phyloP scores from a whole-genome alignment of 2,797 vertebrate genomes.

The Okamejei kenojei region DNA sequence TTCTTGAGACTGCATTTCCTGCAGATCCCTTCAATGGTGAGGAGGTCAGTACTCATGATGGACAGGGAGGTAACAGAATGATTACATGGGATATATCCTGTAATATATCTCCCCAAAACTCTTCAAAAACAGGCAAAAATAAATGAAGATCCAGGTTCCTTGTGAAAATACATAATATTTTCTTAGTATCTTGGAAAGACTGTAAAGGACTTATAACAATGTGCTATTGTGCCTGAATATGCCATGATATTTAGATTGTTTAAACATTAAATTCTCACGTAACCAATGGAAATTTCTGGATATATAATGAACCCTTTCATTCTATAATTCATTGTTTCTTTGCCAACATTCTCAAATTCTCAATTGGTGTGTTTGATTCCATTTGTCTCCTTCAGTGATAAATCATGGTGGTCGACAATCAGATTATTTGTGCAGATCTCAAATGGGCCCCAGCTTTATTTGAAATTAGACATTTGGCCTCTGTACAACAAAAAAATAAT shows the following conservation, averaged over 20 bases:
- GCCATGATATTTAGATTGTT: not conserved
- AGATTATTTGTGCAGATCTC: not conserved
- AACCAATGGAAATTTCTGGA: not conserved
- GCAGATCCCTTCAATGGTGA: no score
- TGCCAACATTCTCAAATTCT: not conserved
- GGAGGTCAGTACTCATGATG: no score
- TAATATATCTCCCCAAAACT: not conserved
- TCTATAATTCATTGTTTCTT: not conserved
- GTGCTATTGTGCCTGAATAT: not conserved
- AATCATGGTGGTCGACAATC: not conserved
- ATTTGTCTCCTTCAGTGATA: slow-evolving; percentile 3
- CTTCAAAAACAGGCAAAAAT: not conserved
- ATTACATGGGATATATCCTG: not conserved
- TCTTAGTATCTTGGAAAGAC: not conserved
- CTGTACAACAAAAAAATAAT: not conserved
- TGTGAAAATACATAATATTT: not conserved
- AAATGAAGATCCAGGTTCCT: no score
- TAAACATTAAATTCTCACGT: not conserved
- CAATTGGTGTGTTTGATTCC: not conserved
- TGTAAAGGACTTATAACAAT: not conserved
- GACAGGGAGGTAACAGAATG: not conserved
- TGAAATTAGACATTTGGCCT: slow-evolving; percentile 6
- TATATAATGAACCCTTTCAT: not conserved
- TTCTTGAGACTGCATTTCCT: no score
- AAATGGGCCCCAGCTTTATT: not conserved